Conservation (phyloP, 2,113 vertebrate species). For the Oncorhynchus keta region DNA sequence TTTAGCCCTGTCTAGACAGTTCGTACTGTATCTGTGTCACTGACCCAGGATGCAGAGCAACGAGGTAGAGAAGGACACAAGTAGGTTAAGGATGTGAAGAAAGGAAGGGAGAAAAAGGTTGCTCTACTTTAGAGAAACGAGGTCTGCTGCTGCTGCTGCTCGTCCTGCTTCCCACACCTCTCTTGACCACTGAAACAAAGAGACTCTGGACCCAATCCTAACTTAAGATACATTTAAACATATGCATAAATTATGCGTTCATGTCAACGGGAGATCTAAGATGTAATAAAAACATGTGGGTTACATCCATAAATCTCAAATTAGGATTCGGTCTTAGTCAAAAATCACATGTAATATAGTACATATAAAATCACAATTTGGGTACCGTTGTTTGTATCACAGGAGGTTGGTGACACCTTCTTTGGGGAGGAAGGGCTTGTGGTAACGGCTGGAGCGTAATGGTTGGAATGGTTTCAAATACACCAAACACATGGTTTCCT, state of each 20-base stretch:
- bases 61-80: slow-evolving; percentile 12
- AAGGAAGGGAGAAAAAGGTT: slow-evolving; percentile 13
- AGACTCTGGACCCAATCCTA: neutral
- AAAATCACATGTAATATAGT: too few species aligned
- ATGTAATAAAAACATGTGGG: too few species aligned
- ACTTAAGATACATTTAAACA: neutral
- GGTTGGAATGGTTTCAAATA: too few species aligned
- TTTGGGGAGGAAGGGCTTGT: too few species aligned
- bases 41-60: neutral
- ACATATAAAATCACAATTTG: too few species aligned
- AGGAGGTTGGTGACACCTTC: too few species aligned
- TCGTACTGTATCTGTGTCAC: neutral
- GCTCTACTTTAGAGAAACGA: slow-evolving; percentile 38
- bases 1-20: slow-evolving; percentile 1
- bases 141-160: neutral
- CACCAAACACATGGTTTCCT: too few species aligned
- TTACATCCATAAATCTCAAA: too few species aligned
- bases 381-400: too few species aligned
- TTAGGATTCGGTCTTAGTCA: too few species aligned
- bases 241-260: neutral
- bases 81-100: slow-evolving; percentile 22
- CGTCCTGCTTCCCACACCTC: slow-evolving; percentile 12
- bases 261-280: neutral
- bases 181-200: neutral
- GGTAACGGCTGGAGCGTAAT: too few species aligned